Evolutionary conservation across 2,888 invertebrate genomes (phyloP), one percentile per base, ranked within the genome.

Genomic region (Nephrotoma flavescens): DNA sequence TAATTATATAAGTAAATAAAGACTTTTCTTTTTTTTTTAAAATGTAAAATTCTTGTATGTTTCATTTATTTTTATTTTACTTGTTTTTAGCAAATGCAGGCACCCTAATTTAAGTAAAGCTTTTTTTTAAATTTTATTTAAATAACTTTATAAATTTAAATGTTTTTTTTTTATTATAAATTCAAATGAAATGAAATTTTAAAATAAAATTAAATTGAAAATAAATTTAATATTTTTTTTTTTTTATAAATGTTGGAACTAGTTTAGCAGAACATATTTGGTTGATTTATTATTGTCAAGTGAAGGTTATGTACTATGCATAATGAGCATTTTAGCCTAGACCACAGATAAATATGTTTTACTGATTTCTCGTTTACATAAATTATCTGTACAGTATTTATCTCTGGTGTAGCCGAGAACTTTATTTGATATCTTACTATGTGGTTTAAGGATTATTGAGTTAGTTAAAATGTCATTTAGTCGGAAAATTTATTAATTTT

Each of bases 61-160:
- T 71, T 71, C 31, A 71, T 71, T 57, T 57, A 57, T 57, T 71
- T 71, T 71, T 71, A 71, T 71, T 71, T 71, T 71, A 71, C 71
- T 71, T 71, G 71, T 89, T 91, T 89, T 91, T 88, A 91, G 91
- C 91, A 91, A 91, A 91, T 91, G 91, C 91, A 91, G 91, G 91
- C 91, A 91, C 91, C 91, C 91, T 91, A 91, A 91, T 91, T 91
- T 90, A 52, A 86, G 42, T 85, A 44, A 85, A 85, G 42, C 86
- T 86, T 86, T 86, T 52, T 86, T 86, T 11, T 52, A 86, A 52
- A 15, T n/a, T 19, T 52, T 41, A n/a, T 31, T 86, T 86, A 45
- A 7, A 11, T 45, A 47, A 45, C 31, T 44, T 86, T 47, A 47
- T 86, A 86, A 86, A 19, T 44, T 86, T 45, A 52, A 47, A 42